A percentile compares a stretch with the other conserved stretches of the same genome.
These are phyloP conservation scores for Meliscaeva auricollis DNA, from an alignment of 2,888 invertebrate genomes.

Conservation along the genomic window DNA sequence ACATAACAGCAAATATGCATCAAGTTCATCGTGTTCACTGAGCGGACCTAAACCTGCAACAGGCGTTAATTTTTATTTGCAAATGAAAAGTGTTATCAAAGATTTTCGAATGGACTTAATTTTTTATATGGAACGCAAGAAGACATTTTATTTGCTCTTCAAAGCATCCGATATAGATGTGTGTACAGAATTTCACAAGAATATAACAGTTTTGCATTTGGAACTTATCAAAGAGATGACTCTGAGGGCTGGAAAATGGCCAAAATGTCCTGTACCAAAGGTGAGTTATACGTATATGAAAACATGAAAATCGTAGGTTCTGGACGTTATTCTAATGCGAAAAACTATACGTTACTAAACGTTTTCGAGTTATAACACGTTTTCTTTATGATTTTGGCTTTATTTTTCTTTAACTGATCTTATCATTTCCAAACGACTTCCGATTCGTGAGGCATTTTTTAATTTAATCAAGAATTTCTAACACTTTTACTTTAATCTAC, in stretches of 20 bases:
- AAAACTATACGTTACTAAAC: too few relatives aligned
- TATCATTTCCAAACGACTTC: too few relatives aligned
- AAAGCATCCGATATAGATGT: neutral
- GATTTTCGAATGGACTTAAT: neutral
- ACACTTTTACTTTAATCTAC: too few relatives aligned
- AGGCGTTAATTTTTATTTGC: neutral
- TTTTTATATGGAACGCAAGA: neutral
- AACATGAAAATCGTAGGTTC: too few relatives aligned
- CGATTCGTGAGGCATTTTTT: too few relatives aligned
- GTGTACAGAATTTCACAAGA: neutral
- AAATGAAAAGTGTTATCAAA: neutral
- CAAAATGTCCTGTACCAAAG: conserved; percentile 17
- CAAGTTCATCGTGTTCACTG: neutral
- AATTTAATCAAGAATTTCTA: too few relatives aligned
- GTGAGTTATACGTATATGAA: too few relatives aligned
- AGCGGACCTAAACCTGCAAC: neutral
- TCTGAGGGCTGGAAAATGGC: neutral
- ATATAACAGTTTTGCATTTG: neutral
- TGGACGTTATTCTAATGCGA: too few relatives aligned
- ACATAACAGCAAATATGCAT: neutral
- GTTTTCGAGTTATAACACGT: too few relatives aligned
- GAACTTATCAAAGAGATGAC: neutral
- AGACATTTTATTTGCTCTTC: neutral
- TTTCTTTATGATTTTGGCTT: too few relatives aligned
- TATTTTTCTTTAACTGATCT: too few relatives aligned